phyloP scores from a whole-genome alignment of 2,888 invertebrate genomes.

The Matsumyia berberina region DNA sequence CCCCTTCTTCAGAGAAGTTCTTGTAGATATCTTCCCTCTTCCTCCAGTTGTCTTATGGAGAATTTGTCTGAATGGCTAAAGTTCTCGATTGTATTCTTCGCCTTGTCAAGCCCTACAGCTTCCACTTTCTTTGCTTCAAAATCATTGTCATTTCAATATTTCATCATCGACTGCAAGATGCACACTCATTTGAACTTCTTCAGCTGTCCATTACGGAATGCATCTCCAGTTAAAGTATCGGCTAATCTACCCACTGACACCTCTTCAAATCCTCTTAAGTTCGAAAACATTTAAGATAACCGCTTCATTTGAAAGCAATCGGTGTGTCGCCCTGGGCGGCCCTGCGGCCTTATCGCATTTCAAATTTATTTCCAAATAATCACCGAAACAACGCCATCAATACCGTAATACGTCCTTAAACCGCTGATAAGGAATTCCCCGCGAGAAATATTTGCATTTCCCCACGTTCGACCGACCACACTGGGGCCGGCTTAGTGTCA shows the following conservation, averaged over 20 bases:
- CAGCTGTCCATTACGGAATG: background rate
- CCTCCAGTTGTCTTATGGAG: too few relatives aligned
- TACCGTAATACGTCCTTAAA: conserved; percentile 37
- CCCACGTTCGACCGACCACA: background rate
- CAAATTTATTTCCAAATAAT: conserved; percentile 57
- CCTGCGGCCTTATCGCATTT: conserved; percentile 44
- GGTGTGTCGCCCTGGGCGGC: conserved; percentile 34
- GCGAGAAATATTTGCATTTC: conserved; percentile 41
- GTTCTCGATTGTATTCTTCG: too few relatives aligned
- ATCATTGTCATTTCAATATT: too few relatives aligned
- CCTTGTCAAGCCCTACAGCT: too few relatives aligned
- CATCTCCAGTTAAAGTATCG: conserved; percentile 1
- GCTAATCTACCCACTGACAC: conserved; percentile 33
- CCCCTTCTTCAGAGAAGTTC: too few relatives aligned
- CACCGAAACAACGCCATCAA: conserved; percentile 56
- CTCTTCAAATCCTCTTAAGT: conserved; percentile 15
- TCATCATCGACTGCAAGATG: too few relatives aligned
- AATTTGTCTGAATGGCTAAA: too few relatives aligned
- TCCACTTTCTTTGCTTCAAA: too few relatives aligned
- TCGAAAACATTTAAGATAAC: conserved; percentile 35
- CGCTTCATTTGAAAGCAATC: conserved; percentile 8
- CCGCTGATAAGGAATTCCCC: conserved; percentile 29
- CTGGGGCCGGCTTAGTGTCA: conserved; percentile 58
- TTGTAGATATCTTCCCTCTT: too few relatives aligned
- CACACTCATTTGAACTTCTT: too few relatives aligned